These are phyloP conservation scores for Glaucopsyche alexis DNA, from an alignment of 2,888 invertebrate genomes.

Conservation along the genomic window DNA sequence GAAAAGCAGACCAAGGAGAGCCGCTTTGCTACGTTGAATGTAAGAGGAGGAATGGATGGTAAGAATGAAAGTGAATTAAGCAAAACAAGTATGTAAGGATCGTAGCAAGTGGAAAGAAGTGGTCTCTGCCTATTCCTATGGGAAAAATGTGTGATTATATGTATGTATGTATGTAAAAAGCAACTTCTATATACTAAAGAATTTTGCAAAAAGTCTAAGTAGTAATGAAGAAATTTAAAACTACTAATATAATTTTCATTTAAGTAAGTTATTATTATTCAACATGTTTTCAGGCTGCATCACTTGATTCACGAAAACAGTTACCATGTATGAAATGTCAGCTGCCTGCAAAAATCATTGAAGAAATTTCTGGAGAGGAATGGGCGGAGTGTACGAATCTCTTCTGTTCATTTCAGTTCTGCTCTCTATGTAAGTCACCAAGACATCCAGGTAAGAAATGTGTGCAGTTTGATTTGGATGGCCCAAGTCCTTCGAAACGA, in stretches of 20 bases:
- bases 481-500: constrained; percentile 74
- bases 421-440: constrained; percentile 68
- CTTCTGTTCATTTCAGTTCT: constrained; percentile 75
- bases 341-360: constrained; percentile 70
- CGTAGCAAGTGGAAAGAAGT: too few relatives aligned
- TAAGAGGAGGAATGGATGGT: too few relatives aligned
- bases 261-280: constrained; percentile 2
- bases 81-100: too few relatives aligned
- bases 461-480: constrained; percentile 65
- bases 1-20: too few relatives aligned
- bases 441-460: constrained; percentile 68
- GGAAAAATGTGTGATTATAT: too few relatives aligned
- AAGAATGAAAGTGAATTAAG: too few relatives aligned
- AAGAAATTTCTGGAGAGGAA: constrained; percentile 66
- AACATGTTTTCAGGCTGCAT: constrained; percentile 59
- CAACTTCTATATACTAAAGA: too few relatives aligned
- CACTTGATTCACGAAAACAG: constrained; percentile 60
- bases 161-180: too few relatives aligned
- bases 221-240: not conserved
- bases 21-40: too few relatives aligned
- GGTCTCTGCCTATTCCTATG: too few relatives aligned
- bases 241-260: not conserved
- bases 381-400: constrained; percentile 77
- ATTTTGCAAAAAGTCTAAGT: too few relatives aligned
- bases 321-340: constrained; percentile 65